These are phyloP conservation scores for Alentia gelatinosa DNA, from an alignment of 2,888 invertebrate genomes.

Conservation along the genomic window DNA sequence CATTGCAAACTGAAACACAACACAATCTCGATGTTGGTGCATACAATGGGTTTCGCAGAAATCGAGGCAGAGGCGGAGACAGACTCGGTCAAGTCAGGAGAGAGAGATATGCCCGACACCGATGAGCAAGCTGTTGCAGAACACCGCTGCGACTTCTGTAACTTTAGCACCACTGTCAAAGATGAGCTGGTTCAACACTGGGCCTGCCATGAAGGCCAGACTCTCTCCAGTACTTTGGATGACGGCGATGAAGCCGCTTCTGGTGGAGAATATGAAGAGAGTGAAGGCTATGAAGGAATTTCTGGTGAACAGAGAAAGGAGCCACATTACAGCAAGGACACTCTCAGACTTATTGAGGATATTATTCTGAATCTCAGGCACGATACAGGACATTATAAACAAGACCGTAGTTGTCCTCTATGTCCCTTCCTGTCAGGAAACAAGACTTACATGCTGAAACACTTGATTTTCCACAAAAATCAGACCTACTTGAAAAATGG, in stretches of 20 bases:
- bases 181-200: background rate
- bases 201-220: slow-evolving; percentile 38
- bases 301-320: background rate
- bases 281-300: background rate
- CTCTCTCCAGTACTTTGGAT: background rate
- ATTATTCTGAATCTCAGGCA: background rate
- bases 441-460: background rate
- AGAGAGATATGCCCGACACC: background rate
- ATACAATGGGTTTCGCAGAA: background rate
- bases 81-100: too few species aligned
- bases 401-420: background rate
- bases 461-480: background rate
- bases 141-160: slow-evolving; percentile 45
- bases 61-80: background rate
- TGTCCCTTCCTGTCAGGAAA: background rate
- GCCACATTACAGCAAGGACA: background rate
- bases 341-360: background rate
- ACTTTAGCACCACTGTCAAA: slow-evolving; percentile 7
- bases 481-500: background rate
- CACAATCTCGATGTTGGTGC: background rate
- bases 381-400: background rate
- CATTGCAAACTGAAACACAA: slow-evolving; percentile 34
- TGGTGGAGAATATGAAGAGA: background rate
- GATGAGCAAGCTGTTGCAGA: background rate
- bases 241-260: background rate